phyloP scores from a whole-genome alignment of 2,113 vertebrate genomes.

The Cinclus mexicanus region DNA sequence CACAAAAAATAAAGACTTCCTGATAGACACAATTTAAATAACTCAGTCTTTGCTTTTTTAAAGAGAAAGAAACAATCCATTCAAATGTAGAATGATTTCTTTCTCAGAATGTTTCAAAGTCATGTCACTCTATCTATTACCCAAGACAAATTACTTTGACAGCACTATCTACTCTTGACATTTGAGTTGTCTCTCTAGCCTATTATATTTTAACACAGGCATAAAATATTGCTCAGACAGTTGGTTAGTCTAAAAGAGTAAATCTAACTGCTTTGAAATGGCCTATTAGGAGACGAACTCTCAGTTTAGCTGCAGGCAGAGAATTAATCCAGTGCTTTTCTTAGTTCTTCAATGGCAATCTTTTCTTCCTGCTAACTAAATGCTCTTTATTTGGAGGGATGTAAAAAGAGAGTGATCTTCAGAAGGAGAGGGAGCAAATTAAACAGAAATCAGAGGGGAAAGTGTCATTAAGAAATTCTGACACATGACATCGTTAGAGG shows the following conservation, averaged over 20 bases:
- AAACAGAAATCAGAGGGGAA: constrained; percentile 39
- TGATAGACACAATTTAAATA: background rate
- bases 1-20: constrained; percentile 29
- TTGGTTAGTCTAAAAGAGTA: constrained; percentile 68
- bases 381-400: background rate
- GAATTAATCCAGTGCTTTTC: constrained; percentile 65
- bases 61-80: constrained; percentile 51
- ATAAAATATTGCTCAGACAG: constrained; percentile 74
- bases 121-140: constrained; percentile 61
- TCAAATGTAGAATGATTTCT: constrained; percentile 46
- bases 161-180: constrained; percentile 70
- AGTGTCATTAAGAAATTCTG: constrained; percentile 34
- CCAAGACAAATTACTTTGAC: constrained; percentile 74
- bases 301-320: constrained; percentile 64
- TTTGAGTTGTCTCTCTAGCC: constrained; percentile 68
- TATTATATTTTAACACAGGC: constrained; percentile 69
- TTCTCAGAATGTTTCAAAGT: constrained; percentile 67
- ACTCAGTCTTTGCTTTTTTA: background rate
- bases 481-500: constrained; percentile 1
- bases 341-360: constrained; percentile 50
- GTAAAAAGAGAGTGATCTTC: constrained; percentile 51
- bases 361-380: constrained; percentile 3
- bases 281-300: constrained; percentile 70
- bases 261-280: constrained; percentile 71
- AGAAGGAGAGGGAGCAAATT: constrained; percentile 25